Evolutionary conservation across 2,888 invertebrate genomes (phyloP).

Genomic region (Orchesellides sinensis): DNA sequence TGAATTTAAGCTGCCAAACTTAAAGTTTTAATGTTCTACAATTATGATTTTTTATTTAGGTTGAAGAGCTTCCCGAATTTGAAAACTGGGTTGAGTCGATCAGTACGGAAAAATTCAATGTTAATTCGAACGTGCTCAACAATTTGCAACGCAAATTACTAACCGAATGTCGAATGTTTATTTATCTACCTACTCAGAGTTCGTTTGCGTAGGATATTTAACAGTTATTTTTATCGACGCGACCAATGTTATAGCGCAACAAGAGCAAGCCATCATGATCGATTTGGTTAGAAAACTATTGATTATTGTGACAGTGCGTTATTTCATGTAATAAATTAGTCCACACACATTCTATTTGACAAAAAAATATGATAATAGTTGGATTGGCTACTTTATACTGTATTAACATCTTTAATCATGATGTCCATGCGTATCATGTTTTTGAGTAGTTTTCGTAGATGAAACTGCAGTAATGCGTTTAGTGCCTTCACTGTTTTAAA

Average conservation of each 20-base stretch:
- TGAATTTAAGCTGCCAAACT: background rate
- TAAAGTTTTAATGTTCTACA: background rate
- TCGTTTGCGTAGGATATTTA: constrained; percentile 30
- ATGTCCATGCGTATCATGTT: too few species aligned
- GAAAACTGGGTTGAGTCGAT: constrained; percentile 52
- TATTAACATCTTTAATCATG: too few species aligned
- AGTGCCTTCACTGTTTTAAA: background rate
- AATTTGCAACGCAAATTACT: constrained; percentile 40
- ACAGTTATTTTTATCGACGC: too few species aligned
- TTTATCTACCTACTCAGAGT: constrained; percentile 47
- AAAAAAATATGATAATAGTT: too few species aligned
- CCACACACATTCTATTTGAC: too few species aligned
- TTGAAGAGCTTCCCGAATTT: constrained; percentile 46
- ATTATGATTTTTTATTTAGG: constrained; percentile 19
- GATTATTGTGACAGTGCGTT: background rate
- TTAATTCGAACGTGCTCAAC: background rate
- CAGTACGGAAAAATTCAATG: background rate
- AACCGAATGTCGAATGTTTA: constrained; percentile 62
- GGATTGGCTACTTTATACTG: too few species aligned
- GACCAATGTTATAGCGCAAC: too few species aligned
- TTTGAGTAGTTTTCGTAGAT: too few species aligned
- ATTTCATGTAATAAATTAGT: background rate
- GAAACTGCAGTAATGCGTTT: background rate
- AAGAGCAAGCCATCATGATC: background rate
- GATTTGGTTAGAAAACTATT: background rate